Base-by-base conservation (phyloP, 1,140 invertebrate genomes). In the Lordiphosa mommai region DNA sequence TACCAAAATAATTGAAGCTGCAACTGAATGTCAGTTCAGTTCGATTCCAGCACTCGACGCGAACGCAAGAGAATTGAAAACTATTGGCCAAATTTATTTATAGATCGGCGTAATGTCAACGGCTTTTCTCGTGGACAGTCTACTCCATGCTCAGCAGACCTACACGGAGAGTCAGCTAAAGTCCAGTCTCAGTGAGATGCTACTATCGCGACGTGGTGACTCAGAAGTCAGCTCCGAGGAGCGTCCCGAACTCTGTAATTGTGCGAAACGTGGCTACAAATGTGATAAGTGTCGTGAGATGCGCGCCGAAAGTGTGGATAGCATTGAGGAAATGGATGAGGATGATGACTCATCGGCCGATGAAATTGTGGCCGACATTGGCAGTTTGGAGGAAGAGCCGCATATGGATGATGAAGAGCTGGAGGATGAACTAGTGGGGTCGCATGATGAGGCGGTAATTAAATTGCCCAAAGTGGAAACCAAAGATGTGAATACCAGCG, bases 231-330 rank as follows among this genome's bases (percentile, higher is more conserved):
- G 10, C 41, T 36, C 27, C 14, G 72, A 74, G 20, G 34, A 53
- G 12, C 33, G 48, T 33, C 36, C 61, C 38, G 69, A 38, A 66
- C 72, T 32, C 12, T 85, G 59, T 48, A 79, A 49, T 44, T 77
- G 50, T 47, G 66, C 32, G 41, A 86, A 84, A 56, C 74, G 82
- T 33, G 82, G 84, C 49, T 88, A 84, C 36, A 82, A 88, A 57
- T 89, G 88, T 85, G 80, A 87, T 77, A 89, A 88, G 55, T 89
- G 88, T 52, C 80, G 79, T 20, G 70, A 73, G n/a, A 40, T 56
- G 41, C 69, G 80, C 9, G 65, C 69, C 17, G 79, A 85, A 34
- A 86, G 76, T 67, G 80, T 86, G 12, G 72, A 70, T 32, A 86
- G 76, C 63, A 73, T 85, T 41, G 84, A 73, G 43, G 76, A 86